Evolutionary conservation across 1,140 invertebrate species (phyloP).

Genomic region (Polyergus mexicanus): DNA sequence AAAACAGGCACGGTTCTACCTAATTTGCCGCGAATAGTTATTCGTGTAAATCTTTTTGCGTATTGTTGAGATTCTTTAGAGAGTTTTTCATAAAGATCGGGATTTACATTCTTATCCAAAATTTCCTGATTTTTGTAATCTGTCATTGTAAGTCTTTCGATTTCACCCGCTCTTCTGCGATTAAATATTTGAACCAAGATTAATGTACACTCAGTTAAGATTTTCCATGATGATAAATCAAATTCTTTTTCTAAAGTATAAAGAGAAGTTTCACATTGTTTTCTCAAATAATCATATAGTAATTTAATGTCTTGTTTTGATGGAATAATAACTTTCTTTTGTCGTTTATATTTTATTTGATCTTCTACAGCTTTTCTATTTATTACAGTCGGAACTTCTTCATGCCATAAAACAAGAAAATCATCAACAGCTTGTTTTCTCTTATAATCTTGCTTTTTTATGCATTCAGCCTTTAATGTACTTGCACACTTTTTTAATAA

Average conservation of each 20-base stretch:
- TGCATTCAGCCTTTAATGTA: not conserved
- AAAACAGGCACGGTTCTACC: slow-evolving; percentile 48
- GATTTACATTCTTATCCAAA: slow-evolving; percentile 35
- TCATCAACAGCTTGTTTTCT: slow-evolving; percentile 46
- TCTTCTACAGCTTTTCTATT: slow-evolving; percentile 53
- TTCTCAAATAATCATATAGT: not conserved
- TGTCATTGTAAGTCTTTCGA: slow-evolving; percentile 28
- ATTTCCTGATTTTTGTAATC: slow-evolving; percentile 30
- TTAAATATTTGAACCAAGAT: slow-evolving; percentile 31
- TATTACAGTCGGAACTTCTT: slow-evolving; percentile 54
- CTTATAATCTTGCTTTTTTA: slow-evolving; percentile 24
- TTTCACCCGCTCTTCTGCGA: slow-evolving; percentile 24
- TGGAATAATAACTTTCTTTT: slow-evolving; percentile 20
- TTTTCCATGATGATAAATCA: slow-evolving; percentile 1
- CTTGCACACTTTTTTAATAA: slow-evolving; percentile 41
- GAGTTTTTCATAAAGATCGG: slow-evolving; percentile 32
- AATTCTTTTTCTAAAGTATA: not conserved
- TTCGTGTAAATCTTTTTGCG: slow-evolving; percentile 12
- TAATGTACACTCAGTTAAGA: slow-evolving; percentile 13
- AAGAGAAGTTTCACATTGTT: slow-evolving; percentile 10
- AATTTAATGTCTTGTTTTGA: slow-evolving; percentile 21
- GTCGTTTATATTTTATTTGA: slow-evolving; percentile 36
- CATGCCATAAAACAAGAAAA: slow-evolving; percentile 45
- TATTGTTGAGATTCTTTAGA: not conserved
- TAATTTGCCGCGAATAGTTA: slow-evolving; percentile 43